phyloP scores from a whole-genome alignment of 2,888 invertebrate genomes.

The Mamestra brassicae region DNA sequence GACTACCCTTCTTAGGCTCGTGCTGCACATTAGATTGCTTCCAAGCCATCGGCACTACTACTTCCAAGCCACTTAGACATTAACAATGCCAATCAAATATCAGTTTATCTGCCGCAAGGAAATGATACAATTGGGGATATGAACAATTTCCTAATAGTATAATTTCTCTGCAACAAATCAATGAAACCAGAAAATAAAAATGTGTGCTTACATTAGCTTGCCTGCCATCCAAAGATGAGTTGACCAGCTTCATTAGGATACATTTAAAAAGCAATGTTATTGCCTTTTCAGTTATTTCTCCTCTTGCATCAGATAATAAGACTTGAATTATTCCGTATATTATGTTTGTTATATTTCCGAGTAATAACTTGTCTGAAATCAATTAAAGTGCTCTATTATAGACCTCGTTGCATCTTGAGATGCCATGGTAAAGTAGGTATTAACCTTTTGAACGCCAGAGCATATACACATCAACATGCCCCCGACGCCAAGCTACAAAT shows the following conservation, averaged over 20 bases:
- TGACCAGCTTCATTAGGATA: constrained; percentile 83
- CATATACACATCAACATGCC: no score
- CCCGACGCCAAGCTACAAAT: no score
- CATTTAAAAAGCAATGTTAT: constrained; percentile 83
- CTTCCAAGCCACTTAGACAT: background rate
- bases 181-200: background rate
- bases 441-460: background rate
- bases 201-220: constrained; percentile 79
- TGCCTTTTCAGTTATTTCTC: constrained; percentile 75
- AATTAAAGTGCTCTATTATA: background rate
- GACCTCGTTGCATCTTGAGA: background rate
- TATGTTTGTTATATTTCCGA: constrained; percentile 76
- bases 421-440: background rate
- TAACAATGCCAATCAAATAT: background rate
- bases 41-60: no score
- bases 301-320: constrained; percentile 74
- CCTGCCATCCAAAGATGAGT: constrained; percentile 78
- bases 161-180: no score
- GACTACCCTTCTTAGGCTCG: no score
- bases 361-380: constrained; percentile 79
- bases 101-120: background rate
- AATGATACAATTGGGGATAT: no score
- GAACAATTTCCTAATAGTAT: no score
- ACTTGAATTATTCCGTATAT: constrained; percentile 85
- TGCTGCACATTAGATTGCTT: no score